A percentile compares a stretch with the other conserved stretches of the same genome.
Conservation (phyloP, 1,140 invertebrate genomes). For the Drosophila micromelanica region DNA sequence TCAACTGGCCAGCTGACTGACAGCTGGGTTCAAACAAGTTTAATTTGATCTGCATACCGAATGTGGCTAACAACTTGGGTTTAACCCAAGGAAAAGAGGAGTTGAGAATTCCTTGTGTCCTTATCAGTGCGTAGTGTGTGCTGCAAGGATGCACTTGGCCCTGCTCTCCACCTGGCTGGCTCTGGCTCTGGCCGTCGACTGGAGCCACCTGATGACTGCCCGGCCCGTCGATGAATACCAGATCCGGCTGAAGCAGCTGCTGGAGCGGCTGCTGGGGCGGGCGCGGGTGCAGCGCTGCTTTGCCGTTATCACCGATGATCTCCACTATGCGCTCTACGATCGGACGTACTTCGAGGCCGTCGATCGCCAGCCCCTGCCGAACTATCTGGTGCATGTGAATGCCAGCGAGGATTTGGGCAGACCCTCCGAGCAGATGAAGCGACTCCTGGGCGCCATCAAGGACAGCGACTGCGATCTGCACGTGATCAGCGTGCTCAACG, state of each 20-base stretch:
- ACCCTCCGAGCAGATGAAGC: conserved; percentile 86
- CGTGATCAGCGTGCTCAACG: conserved; percentile 90
- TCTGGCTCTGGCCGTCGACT: background rate
- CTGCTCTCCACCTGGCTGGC: conserved; percentile 17
- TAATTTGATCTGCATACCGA: conserved; percentile 78
- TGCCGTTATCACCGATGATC: conserved; percentile 70
- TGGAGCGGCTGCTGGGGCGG: conserved; percentile 49
- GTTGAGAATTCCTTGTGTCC: background rate
- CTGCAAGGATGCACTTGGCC: conserved; percentile 47
- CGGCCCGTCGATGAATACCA: conserved; percentile 34
- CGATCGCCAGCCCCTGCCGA: conserved; percentile 21
- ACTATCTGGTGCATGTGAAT: conserved; percentile 51
- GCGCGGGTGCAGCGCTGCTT: conserved; percentile 65
- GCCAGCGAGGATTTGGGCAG: conserved; percentile 88
- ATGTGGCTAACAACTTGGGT: conserved; percentile 34
- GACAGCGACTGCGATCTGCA: conserved; percentile 89
- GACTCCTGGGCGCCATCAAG: conserved; percentile 86
- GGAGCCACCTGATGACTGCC: background rate
- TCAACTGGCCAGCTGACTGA: conserved; percentile 4
- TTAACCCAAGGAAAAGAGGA: background rate
- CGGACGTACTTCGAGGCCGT: conserved; percentile 49
- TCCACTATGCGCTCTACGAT: conserved; percentile 61
- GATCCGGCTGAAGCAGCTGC: conserved; percentile 38
- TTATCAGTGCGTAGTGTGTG: conserved; percentile 21
- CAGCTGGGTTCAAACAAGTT: conserved; percentile 58